A percentile compares a stretch with the other conserved stretches of the same genome.
Conservation (phyloP, 2,797 vertebrate species). For the Iguana delicatissima region DNA sequence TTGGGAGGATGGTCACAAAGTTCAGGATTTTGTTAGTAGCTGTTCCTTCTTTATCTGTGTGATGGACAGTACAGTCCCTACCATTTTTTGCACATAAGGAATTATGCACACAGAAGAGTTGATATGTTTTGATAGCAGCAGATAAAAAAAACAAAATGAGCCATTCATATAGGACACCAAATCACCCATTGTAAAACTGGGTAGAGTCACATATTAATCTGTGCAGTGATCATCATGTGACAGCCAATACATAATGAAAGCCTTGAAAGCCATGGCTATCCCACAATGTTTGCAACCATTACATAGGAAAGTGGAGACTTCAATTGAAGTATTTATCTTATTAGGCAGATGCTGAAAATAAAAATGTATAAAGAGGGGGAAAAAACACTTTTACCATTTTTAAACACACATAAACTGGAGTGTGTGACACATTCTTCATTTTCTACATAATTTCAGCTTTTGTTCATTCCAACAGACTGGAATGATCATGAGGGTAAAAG, state of each 20-base stretch:
- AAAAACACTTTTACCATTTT: neutral
- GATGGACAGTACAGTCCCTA: slow-evolving; percentile 11
- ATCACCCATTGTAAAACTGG: neutral
- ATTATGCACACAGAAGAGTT: slow-evolving; percentile 2
- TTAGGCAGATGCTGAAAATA: neutral
- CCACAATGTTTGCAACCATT: neutral
- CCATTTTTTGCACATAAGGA: neutral
- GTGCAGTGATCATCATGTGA: slow-evolving; percentile 16
- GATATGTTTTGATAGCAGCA: neutral
- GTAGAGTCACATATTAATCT: neutral
- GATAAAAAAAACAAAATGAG: slow-evolving; percentile 6
- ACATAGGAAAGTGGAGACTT: slow-evolving; percentile 12
- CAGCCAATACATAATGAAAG: slow-evolving; percentile 14
- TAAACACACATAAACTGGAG: neutral
- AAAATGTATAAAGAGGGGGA: neutral
- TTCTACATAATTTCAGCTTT: slow-evolving; percentile 25
- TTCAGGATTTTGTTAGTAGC: neutral
- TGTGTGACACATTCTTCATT: neutral
- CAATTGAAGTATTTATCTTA: neutral
- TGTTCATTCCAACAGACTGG: neutral
- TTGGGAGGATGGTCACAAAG: neutral
- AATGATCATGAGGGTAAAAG: slow-evolving; percentile 5
- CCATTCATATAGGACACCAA: slow-evolving; percentile 6
- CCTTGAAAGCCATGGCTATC: slow-evolving; percentile 7
- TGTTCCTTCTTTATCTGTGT: neutral